Evolutionary conservation across 2,888 invertebrate species (phyloP).

Genomic region (Callosobruchus maculatus): DNA sequence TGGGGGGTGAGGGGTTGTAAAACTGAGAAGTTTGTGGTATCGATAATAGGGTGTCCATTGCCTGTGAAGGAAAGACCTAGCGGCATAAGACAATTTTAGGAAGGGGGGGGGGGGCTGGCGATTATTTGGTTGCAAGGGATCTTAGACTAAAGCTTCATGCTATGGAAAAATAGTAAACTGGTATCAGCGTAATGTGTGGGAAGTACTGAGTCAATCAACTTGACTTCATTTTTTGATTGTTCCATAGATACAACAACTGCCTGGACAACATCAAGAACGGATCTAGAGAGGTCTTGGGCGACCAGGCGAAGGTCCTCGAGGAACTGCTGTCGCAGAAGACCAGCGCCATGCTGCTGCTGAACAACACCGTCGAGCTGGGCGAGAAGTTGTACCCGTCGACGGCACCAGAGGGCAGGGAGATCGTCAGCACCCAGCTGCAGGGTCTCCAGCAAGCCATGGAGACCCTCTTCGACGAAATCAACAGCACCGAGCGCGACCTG

Average conservation of each 20-base stretch:
- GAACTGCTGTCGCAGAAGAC: constrained; percentile 73
- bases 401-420: constrained; percentile 81
- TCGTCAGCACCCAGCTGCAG: constrained; percentile 76
- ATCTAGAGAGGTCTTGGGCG: constrained; percentile 66
- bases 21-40: too few species aligned
- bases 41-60: too few species aligned
- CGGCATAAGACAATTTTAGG: too few species aligned
- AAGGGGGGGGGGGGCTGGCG: too few species aligned
- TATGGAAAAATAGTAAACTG: too few species aligned
- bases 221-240: constrained; percentile 5
- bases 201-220: too few species aligned
- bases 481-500: constrained; percentile 73
- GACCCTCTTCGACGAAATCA: constrained; percentile 73
- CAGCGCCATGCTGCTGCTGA: constrained; percentile 70
- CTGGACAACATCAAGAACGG: constrained; percentile 60
- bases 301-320: constrained; percentile 67
- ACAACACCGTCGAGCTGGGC: constrained; percentile 81
- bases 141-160: too few species aligned
- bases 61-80: too few species aligned
- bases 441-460: constrained; percentile 82
- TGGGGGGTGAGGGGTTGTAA: too few species aligned
- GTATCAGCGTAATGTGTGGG: too few species aligned
- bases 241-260: constrained; percentile 62
- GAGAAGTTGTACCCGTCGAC: constrained; percentile 86
- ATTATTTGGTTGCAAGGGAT: too few species aligned